Evolutionary conservation across 2,888 invertebrate species (phyloP).

Genomic region (Sarcophaga subvicina): DNA sequence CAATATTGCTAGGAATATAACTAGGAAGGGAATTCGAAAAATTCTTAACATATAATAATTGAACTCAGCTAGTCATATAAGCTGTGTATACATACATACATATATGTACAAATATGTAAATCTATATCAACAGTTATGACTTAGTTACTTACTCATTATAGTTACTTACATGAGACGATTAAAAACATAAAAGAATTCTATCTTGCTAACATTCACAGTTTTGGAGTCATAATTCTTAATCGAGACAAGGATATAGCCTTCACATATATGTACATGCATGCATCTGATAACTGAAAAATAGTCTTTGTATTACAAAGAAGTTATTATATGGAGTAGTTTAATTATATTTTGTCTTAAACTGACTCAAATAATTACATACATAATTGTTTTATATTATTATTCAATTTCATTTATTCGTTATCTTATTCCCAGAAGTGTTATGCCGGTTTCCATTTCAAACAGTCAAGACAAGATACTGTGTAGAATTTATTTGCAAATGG

Average conservation of each 20-base stretch:
- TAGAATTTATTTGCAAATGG: conserved; percentile 31
- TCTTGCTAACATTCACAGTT: conserved; percentile 23
- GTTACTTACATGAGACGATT: conserved; percentile 9
- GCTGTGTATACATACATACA: too few species aligned
- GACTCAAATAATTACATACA: not conserved
- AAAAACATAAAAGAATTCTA: conserved; percentile 17
- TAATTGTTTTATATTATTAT: conserved; percentile 8
- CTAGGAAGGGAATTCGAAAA: too few species aligned
- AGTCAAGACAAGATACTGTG: not conserved
- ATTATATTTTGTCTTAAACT: conserved; percentile 26
- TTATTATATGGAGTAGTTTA: not conserved
- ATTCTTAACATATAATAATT: too few species aligned
- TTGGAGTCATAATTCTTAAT: conserved; percentile 23
- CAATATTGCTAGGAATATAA: too few species aligned
- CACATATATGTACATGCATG: not conserved
- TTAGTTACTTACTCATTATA: not conserved
- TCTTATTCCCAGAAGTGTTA: not conserved
- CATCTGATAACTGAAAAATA: not conserved
- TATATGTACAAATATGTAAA: not conserved
- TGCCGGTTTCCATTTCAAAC: conserved; percentile 46
- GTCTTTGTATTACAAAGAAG: conserved; percentile 55
- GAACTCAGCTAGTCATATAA: too few species aligned
- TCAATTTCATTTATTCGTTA: conserved; percentile 1
- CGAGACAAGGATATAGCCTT: conserved; percentile 9
- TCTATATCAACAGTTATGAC: conserved; percentile 12